Conservation (phyloP, 2,888 invertebrate species). For the Uloborus plumipes region DNA sequence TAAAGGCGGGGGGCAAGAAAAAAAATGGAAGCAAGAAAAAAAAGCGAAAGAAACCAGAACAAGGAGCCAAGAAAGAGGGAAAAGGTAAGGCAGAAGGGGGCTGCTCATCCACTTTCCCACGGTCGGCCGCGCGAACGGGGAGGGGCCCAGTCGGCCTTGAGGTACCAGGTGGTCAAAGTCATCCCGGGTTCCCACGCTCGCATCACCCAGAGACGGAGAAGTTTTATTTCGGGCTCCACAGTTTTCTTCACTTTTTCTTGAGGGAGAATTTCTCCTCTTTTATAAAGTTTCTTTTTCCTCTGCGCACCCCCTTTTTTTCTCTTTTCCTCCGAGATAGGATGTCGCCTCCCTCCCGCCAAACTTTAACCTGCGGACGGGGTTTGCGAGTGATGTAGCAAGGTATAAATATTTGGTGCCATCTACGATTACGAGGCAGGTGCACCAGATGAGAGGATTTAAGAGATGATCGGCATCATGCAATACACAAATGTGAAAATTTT, state of each 20-base stretch:
- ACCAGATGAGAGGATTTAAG: too few relatives aligned
- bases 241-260: conserved; percentile 37
- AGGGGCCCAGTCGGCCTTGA: conserved; percentile 24
- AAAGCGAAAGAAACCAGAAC: conserved; percentile 23
- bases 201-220: conserved; percentile 58
- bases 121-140: conserved; percentile 35
- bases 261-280: conserved; percentile 23
- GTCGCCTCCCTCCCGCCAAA: too few relatives aligned
- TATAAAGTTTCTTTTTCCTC: not conserved
- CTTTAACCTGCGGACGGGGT: too few relatives aligned
- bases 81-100: conserved; percentile 42
- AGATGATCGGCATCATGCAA: too few relatives aligned
- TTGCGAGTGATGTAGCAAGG: too few relatives aligned
- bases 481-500: too few relatives aligned
- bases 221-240: conserved; percentile 22
- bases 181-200: conserved; percentile 60
- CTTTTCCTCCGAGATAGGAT: too few relatives aligned
- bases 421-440: too few relatives aligned
- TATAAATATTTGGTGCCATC: too few relatives aligned
- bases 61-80: conserved; percentile 39
- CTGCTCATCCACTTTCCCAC: conserved; percentile 43
- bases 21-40: conserved; percentile 10
- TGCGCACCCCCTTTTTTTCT: not conserved
- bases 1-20: conserved; percentile 10
- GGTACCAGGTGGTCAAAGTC: conserved; percentile 64